A percentile compares a stretch with the other conserved stretches of the same genome.
Conservation (phyloP, 2,888 invertebrate genomes). For the Camptogramma bilineatum region DNA sequence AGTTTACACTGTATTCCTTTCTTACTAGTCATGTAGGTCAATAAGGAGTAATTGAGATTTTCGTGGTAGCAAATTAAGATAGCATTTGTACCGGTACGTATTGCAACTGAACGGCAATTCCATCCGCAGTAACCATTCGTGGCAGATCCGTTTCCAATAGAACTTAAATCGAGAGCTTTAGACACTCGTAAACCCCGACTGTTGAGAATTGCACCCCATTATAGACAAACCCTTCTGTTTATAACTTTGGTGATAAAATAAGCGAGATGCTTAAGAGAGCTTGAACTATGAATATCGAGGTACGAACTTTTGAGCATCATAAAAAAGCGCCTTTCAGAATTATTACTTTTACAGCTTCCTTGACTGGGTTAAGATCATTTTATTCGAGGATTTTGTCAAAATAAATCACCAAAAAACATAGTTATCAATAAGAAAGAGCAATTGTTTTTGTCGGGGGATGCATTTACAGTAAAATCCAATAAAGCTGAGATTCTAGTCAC, state of each 20-base stretch:
- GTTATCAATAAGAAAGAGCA: neutral
- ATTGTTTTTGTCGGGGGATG: slow-evolving; percentile 8
- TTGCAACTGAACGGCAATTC: slow-evolving; percentile 29
- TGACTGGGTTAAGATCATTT: neutral
- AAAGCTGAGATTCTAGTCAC: slow-evolving; percentile 22
- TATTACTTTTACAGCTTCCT: neutral
- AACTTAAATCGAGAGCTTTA: slow-evolving; percentile 36
- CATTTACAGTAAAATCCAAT: slow-evolving; percentile 31
- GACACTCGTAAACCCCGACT: slow-evolving; percentile 34
- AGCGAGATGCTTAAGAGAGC: neutral
- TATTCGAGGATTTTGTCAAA: neutral
- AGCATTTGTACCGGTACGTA: neutral
- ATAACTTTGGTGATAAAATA: slow-evolving; percentile 13
- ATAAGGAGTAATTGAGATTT: slow-evolving; percentile 1
- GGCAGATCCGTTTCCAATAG: slow-evolving; percentile 36
- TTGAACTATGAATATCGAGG: neutral
- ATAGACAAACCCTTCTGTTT: slow-evolving; percentile 30
- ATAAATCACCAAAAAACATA: slow-evolving; percentile 19
- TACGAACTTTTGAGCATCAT: neutral
- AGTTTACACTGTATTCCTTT: neutral
- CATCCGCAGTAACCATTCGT: slow-evolving; percentile 27
- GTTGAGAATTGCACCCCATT: slow-evolving; percentile 32
- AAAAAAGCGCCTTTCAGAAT: neutral
- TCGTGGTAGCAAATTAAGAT: slow-evolving; percentile 5
- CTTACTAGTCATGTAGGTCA: neutral